phyloP scores from a whole-genome alignment of 2,797 vertebrate genomes.

The Coreius guichenoti region DNA sequence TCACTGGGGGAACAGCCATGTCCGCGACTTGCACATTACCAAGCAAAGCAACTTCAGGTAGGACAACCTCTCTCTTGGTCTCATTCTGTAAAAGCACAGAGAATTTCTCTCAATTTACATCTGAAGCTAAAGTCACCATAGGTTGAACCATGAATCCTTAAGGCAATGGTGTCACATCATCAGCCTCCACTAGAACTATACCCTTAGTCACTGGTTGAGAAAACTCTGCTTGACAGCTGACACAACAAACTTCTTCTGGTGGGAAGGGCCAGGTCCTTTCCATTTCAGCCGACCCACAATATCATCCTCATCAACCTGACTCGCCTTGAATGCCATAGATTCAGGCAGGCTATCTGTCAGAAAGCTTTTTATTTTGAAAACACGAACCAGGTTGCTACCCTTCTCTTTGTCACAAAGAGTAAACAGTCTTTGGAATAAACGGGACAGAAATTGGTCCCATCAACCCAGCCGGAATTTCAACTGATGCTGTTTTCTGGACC shows the following conservation, averaged over 20 bases:
- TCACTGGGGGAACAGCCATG: neutral
- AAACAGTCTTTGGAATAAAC: conserved; percentile 5
- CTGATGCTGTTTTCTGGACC: neutral
- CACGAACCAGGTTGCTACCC: neutral
- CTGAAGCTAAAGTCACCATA: neutral
- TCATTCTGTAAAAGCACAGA: conserved; percentile 30
- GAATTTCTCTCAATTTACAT: conserved; percentile 12
- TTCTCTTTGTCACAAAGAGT: neutral
- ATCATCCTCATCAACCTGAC: conserved; percentile 11
- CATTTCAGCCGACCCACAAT: conserved; percentile 33
- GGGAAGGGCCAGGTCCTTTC: conserved; percentile 40
- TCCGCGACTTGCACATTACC: conserved; percentile 17
- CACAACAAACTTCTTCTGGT: neutral
- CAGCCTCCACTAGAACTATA: conserved; percentile 34
- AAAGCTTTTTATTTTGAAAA: neutral
- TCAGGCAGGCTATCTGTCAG: neutral
- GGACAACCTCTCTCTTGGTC: neutral
- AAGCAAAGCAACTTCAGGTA: conserved; percentile 3
- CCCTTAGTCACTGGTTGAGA: neutral
- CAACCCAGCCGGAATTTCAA: conserved; percentile 41
- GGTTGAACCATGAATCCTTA: conserved; percentile 43
- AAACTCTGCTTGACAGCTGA: conserved; percentile 24
- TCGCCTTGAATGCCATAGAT: neutral
- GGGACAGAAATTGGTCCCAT: conserved; percentile 31
- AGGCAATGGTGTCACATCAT: neutral